Evolutionary conservation across 2,797 vertebrate species (phyloP).

Genomic region (Pipistrellus pygmaeus): DNA sequence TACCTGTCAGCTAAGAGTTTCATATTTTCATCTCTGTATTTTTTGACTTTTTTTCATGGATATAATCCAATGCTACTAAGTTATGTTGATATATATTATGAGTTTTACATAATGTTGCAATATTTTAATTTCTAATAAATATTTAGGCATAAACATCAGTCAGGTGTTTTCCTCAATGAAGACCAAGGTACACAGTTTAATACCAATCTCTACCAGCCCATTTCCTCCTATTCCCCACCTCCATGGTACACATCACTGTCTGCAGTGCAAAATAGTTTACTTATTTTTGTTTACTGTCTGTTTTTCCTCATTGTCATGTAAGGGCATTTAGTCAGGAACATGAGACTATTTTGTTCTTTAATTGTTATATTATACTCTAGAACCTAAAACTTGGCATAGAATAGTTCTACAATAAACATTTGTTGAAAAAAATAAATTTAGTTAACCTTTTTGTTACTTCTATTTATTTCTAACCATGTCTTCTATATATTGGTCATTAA

Average conservation of each 20-base stretch:
- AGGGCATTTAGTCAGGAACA: neutral
- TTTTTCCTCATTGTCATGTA: neutral
- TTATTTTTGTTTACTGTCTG: neutral
- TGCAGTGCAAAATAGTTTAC: neutral
- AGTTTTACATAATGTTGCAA: neutral
- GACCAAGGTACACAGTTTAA: neutral
- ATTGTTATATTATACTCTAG: neutral
- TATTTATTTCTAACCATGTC: neutral
- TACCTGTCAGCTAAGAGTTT: slow-evolving; percentile 14
- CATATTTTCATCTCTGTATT: slow-evolving; percentile 32
- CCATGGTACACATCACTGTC: neutral
- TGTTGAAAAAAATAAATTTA: neutral
- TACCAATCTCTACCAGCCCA: neutral
- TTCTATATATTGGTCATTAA: neutral
- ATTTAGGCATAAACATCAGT: slow-evolving; percentile 15
- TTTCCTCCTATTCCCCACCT: neutral
- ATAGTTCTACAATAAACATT: neutral
- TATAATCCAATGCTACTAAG: neutral
- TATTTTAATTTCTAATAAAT: neutral
- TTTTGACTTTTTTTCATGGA: neutral
- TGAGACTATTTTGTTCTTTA: neutral
- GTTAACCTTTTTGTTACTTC: slow-evolving; percentile 8
- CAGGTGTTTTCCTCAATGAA: slow-evolving; percentile 10
- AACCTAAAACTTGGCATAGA: neutral
- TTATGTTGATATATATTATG: neutral